Percentiles rank a stretch among this genome's conserved stretches.
Evolutionary conservation across 2,888 invertebrate genomes (phyloP).

Genomic region (Morpho achilles): DNA sequence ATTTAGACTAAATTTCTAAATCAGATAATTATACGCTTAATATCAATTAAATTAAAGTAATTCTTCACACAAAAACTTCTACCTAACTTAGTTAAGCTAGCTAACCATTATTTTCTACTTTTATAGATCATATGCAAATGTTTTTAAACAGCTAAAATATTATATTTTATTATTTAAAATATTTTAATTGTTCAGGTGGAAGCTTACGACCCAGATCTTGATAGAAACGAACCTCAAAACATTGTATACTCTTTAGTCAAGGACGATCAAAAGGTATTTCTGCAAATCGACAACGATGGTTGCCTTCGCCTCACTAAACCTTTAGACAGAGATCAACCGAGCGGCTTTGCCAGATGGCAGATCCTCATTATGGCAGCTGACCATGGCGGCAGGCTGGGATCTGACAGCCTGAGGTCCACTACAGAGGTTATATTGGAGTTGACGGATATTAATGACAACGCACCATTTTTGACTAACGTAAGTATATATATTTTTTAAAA

Average conservation of each 20-base stretch:
- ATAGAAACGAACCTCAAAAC: constrained; percentile 85
- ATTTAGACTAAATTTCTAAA: too few species aligned
- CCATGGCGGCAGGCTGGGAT: constrained; percentile 80
- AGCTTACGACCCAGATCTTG: constrained; percentile 93
- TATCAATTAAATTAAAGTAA: too few species aligned
- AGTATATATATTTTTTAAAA: constrained; percentile 40
- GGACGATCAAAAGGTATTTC: constrained; percentile 83
- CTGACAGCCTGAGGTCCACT: constrained; percentile 80
- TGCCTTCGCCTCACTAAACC: constrained; percentile 87
- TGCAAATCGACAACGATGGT: constrained; percentile 86
- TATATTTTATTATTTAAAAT: background rate
- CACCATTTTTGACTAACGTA: constrained; percentile 90
- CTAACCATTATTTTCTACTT: too few species aligned
- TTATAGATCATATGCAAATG: too few species aligned
- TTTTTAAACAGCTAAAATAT: background rate
- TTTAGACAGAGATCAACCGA: constrained; percentile 93
- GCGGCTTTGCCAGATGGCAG: constrained; percentile 90
- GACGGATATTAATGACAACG: constrained; percentile 96
- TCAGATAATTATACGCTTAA: too few species aligned
- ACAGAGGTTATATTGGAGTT: constrained; percentile 84
- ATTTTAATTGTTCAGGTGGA: constrained; percentile 63
- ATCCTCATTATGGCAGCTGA: constrained; percentile 87
- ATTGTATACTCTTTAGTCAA: constrained; percentile 88
- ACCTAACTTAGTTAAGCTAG: too few species aligned
- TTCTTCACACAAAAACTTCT: too few species aligned